These are phyloP conservation scores for Phaenicophaeus curvirostris DNA, from an alignment of 2,797 vertebrate species.

Conservation along the genomic window DNA sequence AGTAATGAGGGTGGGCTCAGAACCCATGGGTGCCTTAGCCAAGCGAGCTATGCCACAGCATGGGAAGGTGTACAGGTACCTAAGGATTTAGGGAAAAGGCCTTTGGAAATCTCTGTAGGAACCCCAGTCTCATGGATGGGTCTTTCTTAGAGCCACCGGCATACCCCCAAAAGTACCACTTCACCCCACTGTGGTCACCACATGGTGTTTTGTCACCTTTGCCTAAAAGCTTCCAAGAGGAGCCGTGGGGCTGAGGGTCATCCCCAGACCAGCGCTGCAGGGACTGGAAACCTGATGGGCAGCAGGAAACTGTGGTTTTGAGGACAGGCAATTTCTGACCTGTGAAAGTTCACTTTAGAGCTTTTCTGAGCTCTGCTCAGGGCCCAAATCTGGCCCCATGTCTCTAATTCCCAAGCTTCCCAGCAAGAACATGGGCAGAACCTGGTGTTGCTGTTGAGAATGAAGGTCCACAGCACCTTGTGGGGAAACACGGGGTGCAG, in stretches of 20 bases:
- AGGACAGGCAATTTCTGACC: background rate
- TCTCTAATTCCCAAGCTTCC: rapidly evolving
- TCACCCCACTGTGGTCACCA: background rate
- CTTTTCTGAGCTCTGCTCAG: background rate
- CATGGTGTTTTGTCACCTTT: background rate
- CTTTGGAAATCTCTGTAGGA: background rate
- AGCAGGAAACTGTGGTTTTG: background rate
- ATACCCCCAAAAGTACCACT: background rate
- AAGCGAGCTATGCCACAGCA: rapidly evolving
- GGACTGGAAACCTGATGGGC: background rate
- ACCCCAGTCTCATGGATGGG: background rate
- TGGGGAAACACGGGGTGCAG: rapidly evolving
- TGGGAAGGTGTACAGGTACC: background rate
- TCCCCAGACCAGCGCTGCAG: background rate
- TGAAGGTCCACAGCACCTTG: background rate
- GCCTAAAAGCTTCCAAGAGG: background rate
- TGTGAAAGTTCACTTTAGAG: background rate
- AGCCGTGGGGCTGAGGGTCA: background rate
- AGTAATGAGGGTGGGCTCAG: background rate
- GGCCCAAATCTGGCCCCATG: background rate
- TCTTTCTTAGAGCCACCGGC: background rate
- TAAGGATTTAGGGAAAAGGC: background rate
- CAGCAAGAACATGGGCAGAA: background rate
- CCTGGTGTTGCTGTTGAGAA: background rate
- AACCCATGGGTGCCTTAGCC: background rate